Percentiles rank a stretch among this genome's conserved stretches.
Conservation (phyloP, 2,888 invertebrate genomes). For the Drosophila algonquin region DNA sequence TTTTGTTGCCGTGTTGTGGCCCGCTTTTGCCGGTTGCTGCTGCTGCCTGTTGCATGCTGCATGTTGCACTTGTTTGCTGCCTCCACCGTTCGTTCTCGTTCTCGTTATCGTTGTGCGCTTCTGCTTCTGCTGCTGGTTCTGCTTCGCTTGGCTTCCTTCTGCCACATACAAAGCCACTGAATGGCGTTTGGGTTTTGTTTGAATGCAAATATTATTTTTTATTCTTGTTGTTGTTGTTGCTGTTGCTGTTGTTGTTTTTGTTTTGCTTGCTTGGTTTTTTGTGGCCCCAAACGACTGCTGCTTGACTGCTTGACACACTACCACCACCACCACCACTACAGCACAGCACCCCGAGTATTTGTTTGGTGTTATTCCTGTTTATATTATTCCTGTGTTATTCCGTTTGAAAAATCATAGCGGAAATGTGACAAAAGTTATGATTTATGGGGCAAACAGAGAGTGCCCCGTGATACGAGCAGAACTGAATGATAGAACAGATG, state of each 20-base stretch:
- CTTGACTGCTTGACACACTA: slow-evolving; percentile 11
- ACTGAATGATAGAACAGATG: slow-evolving; percentile 6
- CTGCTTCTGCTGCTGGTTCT: slow-evolving; percentile 29
- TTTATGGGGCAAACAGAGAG: slow-evolving; percentile 9
- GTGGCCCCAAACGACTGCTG: neutral
- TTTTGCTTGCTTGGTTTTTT: too few relatives aligned
- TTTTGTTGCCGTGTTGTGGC: slow-evolving; percentile 35
- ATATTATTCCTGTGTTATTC: too few relatives aligned
- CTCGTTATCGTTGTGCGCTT: slow-evolving; percentile 3
- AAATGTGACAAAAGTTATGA: slow-evolving; percentile 23
- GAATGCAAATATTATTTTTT: slow-evolving; percentile 50
- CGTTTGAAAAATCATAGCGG: slow-evolving; percentile 4
- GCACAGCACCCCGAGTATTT: neutral
- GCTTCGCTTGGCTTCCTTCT: slow-evolving; percentile 41
- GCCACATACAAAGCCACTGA: slow-evolving; percentile 15
- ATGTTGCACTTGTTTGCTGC: slow-evolving; percentile 5
- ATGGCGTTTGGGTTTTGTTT: slow-evolving; percentile 28
- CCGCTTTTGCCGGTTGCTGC: slow-evolving; percentile 40
- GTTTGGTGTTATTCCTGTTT: too few relatives aligned
- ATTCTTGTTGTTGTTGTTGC: neutral
- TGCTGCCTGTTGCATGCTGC: slow-evolving; percentile 52
- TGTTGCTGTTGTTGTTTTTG: neutral
- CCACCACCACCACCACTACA: too few relatives aligned
- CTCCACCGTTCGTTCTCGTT: slow-evolving; percentile 34
- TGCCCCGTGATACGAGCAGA: neutral